Evolutionary conservation across 92 coral and sea anemone genomes (phyloP).

Genomic region (Palythoa caribaeorum): DNA sequence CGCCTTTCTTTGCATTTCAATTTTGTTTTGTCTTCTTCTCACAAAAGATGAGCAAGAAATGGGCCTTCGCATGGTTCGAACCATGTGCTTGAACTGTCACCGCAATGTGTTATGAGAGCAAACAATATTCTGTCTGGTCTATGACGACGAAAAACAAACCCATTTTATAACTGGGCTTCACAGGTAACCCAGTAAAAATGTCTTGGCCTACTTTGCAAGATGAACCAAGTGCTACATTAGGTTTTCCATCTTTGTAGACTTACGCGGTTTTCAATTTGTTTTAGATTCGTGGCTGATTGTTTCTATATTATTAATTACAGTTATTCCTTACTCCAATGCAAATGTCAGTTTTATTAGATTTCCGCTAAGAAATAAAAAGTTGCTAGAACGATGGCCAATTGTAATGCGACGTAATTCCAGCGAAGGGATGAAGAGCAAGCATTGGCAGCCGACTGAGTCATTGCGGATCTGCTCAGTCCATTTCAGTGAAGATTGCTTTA

Average conservation of each 20-base stretch:
- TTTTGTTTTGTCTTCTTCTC: too few species aligned
- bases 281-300: background rate
- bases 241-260: background rate
- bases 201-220: too few species aligned
- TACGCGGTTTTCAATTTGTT: background rate
- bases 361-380: background rate
- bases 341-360: slow-evolving; percentile 15
- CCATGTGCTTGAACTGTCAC: too few species aligned
- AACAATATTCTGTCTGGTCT: too few species aligned
- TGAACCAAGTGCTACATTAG: background rate
- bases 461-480: slow-evolving; percentile 35
- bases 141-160: too few species aligned
- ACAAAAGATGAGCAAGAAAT: too few species aligned
- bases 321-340: background rate
- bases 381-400: background rate
- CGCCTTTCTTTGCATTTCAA: too few species aligned
- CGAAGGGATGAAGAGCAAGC: background rate
- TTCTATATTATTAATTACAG: background rate
- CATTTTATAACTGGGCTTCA: too few species aligned
- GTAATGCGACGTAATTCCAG: background rate
- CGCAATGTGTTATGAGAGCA: too few species aligned
- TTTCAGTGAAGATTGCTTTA: slow-evolving; percentile 17
- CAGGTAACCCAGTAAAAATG: too few species aligned
- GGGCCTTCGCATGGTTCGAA: too few species aligned
- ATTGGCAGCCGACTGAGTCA: background rate